Evolutionary conservation across 1,140 invertebrate species (phyloP).

Genomic region (Scaptomyza pallida): DNA sequence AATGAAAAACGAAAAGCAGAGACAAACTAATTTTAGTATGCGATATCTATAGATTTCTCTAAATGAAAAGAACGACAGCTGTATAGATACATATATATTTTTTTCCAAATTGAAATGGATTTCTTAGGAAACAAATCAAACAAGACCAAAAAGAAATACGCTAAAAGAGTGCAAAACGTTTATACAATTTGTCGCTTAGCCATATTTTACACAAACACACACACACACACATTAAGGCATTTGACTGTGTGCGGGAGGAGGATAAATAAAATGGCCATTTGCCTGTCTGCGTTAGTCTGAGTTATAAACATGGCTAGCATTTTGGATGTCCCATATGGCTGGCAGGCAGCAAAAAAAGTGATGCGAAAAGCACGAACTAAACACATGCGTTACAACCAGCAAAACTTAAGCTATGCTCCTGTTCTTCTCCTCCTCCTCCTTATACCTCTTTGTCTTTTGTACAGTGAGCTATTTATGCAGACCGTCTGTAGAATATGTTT

Average conservation of each 20-base stretch:
- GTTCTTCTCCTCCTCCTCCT: background rate
- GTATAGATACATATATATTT: background rate
- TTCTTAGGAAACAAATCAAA: slow-evolving; percentile 21
- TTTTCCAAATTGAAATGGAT: slow-evolving; percentile 41
- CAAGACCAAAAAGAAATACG: background rate
- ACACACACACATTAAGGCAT: no score
- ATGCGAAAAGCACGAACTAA: slow-evolving; percentile 6
- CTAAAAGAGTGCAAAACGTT: slow-evolving; percentile 25
- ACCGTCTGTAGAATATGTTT: slow-evolving; percentile 36
- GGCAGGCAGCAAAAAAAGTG: background rate
- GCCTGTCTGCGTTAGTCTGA: slow-evolving; percentile 19
- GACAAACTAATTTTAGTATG: slow-evolving; percentile 71
- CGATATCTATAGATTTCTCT: slow-evolving; percentile 27
- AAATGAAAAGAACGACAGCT: slow-evolving; percentile 5
- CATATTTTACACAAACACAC: slow-evolving; percentile 21
- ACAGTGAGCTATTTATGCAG: slow-evolving; percentile 12
- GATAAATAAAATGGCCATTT: background rate
- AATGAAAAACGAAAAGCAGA: slow-evolving; percentile 43
- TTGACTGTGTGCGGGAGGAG: background rate
- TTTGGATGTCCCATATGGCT: slow-evolving; percentile 6
- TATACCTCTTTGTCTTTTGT: background rate
- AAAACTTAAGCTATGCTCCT: background rate
- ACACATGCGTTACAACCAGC: background rate
- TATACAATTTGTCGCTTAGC: slow-evolving; percentile 35
- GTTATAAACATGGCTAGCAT: slow-evolving; percentile 30